These are phyloP conservation scores for Huso huso DNA, from an alignment of 2,797 vertebrate genomes.

Conservation along the genomic window DNA sequence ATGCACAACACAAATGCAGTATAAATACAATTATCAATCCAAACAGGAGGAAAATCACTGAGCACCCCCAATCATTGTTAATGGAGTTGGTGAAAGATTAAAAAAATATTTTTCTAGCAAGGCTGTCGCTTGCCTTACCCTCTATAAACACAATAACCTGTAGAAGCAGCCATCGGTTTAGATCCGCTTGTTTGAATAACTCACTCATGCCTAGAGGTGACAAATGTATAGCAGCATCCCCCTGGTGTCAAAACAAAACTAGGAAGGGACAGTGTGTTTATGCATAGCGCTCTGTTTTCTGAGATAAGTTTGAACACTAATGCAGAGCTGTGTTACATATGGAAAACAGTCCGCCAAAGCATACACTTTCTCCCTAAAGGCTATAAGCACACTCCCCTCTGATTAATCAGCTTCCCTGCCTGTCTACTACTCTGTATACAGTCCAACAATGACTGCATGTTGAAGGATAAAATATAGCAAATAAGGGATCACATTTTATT, in stretches of 20 bases:
- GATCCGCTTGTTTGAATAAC: constrained; percentile 14
- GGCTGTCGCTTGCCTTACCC: constrained; percentile 9
- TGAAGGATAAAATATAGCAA: too few species aligned
- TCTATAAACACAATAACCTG: constrained; percentile 16
- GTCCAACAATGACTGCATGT: too few species aligned
- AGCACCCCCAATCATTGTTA: constrained; percentile 14
- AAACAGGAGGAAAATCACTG: constrained; percentile 19
- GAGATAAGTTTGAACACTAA: constrained; percentile 32
- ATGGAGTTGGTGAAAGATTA: constrained; percentile 16
- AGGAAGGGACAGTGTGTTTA: constrained; percentile 21
- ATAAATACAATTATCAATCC: constrained; percentile 22
- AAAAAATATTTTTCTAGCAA: constrained; percentile 21
- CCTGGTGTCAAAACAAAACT: constrained; percentile 26
- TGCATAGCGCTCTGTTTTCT: constrained; percentile 21
- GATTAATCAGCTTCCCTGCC: too few species aligned
- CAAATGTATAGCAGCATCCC: constrained; percentile 13
- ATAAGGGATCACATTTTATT: too few species aligned
- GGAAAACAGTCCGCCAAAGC: not conserved
- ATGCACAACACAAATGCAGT: constrained; percentile 23
- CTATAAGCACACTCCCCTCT: too few species aligned
- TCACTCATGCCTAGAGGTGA: constrained; percentile 6
- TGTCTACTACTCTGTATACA: too few species aligned
- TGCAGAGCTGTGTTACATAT: not conserved
- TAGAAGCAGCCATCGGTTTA: constrained; percentile 19
- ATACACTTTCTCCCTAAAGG: not conserved